Evolutionary conservation across 2,797 vertebrate genomes (phyloP).

Genomic region (Manis javanica): DNA sequence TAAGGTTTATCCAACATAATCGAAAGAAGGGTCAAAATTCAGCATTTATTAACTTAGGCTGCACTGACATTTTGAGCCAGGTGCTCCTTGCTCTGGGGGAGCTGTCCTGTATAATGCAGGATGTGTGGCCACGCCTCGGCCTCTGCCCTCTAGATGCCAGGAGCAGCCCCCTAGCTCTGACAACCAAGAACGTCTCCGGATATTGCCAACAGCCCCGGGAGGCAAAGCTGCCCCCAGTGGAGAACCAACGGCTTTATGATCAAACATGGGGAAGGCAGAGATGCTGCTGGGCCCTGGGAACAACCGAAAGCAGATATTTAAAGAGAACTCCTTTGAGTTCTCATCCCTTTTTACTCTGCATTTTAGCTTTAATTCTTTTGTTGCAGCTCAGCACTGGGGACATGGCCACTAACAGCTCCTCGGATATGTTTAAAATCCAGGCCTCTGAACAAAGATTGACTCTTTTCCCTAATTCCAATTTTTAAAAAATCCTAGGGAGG

Average conservation of each 20-base stretch:
- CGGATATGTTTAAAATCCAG: constrained; percentile 14
- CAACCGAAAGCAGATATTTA: neutral
- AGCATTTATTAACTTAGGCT: neutral
- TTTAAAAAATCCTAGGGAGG: neutral
- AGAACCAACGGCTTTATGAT: neutral
- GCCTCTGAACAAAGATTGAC: neutral
- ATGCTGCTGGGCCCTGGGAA: neutral
- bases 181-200: neutral
- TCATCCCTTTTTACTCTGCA: neutral
- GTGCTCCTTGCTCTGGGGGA: neutral
- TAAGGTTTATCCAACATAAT: neutral
- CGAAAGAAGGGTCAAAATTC: neutral
- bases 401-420: neutral
- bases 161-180: neutral
- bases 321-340: neutral
- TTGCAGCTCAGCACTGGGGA: neutral
- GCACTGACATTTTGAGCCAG: neutral
- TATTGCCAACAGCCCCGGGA: neutral
- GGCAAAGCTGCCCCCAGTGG: neutral
- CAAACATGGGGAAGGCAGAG: neutral
- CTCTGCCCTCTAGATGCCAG: neutral
- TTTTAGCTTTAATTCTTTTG: constrained; percentile 5
- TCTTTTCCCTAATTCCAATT: constrained; percentile 21
- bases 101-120: too few species aligned
- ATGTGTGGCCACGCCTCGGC: neutral